phyloP scores from a whole-genome alignment of 2,797 vertebrate genomes.

The Gymnoscopelus microlampas region DNA sequence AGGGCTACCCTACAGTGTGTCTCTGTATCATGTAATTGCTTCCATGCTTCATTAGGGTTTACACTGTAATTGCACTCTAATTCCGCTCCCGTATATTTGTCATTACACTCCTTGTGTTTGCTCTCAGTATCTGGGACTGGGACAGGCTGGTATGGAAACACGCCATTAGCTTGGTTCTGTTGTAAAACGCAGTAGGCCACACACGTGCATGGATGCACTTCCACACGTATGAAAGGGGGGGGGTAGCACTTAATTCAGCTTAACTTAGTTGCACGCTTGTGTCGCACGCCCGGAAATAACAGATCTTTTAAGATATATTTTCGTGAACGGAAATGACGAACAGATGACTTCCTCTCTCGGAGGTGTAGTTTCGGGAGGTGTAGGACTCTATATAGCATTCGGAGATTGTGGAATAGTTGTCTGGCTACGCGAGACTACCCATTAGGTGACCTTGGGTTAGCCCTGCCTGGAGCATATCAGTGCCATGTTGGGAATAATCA shows the following conservation, averaged over 20 bases:
- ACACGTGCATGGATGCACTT: neutral
- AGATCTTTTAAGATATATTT: no score
- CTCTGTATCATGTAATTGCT: constrained; percentile 47
- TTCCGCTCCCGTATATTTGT: constrained; percentile 27
- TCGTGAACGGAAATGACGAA: no score
- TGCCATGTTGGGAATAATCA: constrained; percentile 13
- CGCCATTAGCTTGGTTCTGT: constrained; percentile 23
- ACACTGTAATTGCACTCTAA: constrained; percentile 42
- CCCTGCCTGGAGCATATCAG: constrained; percentile 13
- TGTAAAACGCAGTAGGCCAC: constrained; percentile 39
- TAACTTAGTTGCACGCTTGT: no score
- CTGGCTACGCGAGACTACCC: neutral
- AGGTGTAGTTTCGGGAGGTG: no score
- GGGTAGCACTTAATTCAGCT: no score
- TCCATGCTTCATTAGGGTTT: constrained; percentile 59
- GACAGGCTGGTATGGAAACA: constrained; percentile 38
- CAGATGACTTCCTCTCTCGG: no score
- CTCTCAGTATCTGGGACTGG: constrained; percentile 29
- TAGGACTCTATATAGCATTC: no score
- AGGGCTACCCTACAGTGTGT: constrained; percentile 56
- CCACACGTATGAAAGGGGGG: neutral
- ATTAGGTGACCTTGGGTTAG: neutral
- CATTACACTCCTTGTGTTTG: constrained; percentile 41
- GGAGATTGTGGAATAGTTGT: no score
- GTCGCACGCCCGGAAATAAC: no score